Conservation (phyloP, 30 jellyfish, hydroid and myxozoan genomes). For the Aurelia aurita complex sp. Pacific region DNA sequence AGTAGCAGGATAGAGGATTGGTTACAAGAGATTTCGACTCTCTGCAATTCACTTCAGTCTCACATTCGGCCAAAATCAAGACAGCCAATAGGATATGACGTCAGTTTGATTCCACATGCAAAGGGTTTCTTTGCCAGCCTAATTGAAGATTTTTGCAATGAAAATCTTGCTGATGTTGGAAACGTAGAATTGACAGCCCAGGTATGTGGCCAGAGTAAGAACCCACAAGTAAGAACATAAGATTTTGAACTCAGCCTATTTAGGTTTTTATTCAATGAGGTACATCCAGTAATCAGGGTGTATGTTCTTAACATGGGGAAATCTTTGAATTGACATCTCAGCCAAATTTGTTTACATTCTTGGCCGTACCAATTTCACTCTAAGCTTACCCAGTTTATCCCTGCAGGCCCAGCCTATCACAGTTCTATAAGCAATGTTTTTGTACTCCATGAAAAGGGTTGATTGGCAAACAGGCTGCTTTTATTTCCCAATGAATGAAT, state of each 20-base stretch:
- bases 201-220: constrained; percentile 5
- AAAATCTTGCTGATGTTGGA: constrained; percentile 28
- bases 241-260: not conserved
- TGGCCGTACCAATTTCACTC: not conserved
- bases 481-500: no score
- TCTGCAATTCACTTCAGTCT: constrained; percentile 21
- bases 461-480: no score
- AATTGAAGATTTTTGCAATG: constrained; percentile 45
- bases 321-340: no score
- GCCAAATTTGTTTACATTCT: not conserved
- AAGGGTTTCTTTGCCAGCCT: constrained; percentile 49
- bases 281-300: no score
- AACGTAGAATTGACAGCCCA: constrained; percentile 24
- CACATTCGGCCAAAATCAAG: constrained; percentile 51
- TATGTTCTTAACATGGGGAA: no score
- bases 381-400: no score
- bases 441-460: no score
- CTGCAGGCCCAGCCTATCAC: no score
- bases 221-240: not conserved
- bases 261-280: no score
- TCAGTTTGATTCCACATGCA: constrained; percentile 27
- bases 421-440: no score
- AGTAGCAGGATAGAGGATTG: not conserved
- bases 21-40: constrained; percentile 4
- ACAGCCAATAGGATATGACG: constrained; percentile 57